Base-by-base conservation (phyloP, 2,888 invertebrate species). In the Hoplodrina blanda region DNA sequence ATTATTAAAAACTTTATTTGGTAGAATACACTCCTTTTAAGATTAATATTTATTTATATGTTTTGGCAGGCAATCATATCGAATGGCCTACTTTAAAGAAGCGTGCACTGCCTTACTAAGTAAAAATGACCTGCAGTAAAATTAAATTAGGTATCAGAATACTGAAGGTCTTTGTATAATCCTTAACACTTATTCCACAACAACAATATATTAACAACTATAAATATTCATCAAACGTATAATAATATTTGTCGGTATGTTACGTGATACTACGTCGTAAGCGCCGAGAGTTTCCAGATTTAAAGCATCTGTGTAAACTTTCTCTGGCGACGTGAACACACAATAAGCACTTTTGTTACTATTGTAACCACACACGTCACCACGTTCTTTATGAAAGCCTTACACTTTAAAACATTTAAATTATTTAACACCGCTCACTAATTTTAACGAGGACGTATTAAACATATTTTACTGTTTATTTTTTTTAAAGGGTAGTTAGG, bases 291-390 rank as follows among this genome's bases (percentile, higher is more conserved):
- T 88, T 90, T 84, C 78, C 82, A 85, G 78, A 78, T 80, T 76
- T 76, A 77, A 78, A 73, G 50, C 83, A 86, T 83, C 86, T 86
- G 85, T 83, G 81, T 82, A 82, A 87, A 91, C 91, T 91, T 91
- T 91, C 89, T 86, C 88, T 81, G 66, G 72, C 53, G 52, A 69
- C 62, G 71, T 62, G 71, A 82, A 73, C 80, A 83, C 77, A 83
- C 78, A 86, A 75, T 73, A 76, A 76, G 61, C 80, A 83, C 83
- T 75, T 61, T 76, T 81, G 69, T 74, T 67, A 71, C 59, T 66
- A 71, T 50, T 73, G 37, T 57, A 75, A 69, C 44, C 66, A 63
- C 61, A 78, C 56, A 76, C 74, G 67, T 53, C 49, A 60, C 68
- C 63, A 62, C 50, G 63, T 72, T 79, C 17, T 76, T 56, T 49